Base-by-base conservation (phyloP, 1,140 invertebrate genomes). In the Drosophila setifemur region DNA sequence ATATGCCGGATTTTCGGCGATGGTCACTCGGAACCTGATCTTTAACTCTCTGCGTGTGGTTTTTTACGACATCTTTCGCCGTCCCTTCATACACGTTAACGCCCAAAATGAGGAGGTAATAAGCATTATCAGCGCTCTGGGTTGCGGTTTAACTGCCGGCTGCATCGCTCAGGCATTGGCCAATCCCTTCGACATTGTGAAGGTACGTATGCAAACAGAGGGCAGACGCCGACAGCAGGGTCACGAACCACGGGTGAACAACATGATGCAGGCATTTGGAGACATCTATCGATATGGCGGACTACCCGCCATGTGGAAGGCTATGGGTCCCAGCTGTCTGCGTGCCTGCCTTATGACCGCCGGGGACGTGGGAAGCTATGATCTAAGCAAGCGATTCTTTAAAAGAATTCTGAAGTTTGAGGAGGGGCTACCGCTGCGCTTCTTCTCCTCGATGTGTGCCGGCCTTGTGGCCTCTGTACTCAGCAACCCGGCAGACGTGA, bases 281-380 rank as follows among this genome's bases (percentile, higher is more conserved):
- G 9, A 26, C 33, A 71, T 82, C 16, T 76, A 82, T 12, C 9
- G 2, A 0, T 8, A 8, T 0, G 47, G 43, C 0, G 76, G 76
- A 1, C 8, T 82, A 5, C 0, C 9, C 5, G 11, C 28, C 12
- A 49, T 79, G 58, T 79, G 71, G 70, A 43, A 29, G 4, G 64
- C 70, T 2, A 44, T 68, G 0, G 57, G 40, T 0, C 63, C 70
- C 0, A 78, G 79, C 18, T 85, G 78, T 42, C n/a, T 52, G 5
- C 53, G 74, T 0, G 78, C 79, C 25, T 73, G 63, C 42, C 40
- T 83, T 0, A 66, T 78, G 63, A 82, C 78, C 0, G 39, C 73
- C 9, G 79, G 79, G n/a, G 79, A 83, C 25, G 74, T 79, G 8
- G 81, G 58, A 2, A 40, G 29, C 52, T 83, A 83, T 19, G 79